These are phyloP conservation scores for Colius striatus DNA, from an alignment of 2,113 vertebrate genomes.

Conservation along the genomic window DNA sequence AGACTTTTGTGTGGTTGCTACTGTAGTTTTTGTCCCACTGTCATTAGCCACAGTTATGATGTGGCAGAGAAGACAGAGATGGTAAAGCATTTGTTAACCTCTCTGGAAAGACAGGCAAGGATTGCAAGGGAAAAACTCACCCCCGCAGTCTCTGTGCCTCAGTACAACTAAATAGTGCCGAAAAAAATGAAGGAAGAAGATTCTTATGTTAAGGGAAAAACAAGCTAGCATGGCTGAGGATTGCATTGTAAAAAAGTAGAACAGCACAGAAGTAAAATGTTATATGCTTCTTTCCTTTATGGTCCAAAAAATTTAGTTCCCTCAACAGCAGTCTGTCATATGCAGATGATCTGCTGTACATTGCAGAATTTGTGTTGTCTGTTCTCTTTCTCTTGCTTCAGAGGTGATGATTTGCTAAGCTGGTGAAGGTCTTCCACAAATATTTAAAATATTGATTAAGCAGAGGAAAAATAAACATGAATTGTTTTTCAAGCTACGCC, in stretches of 20 bases:
- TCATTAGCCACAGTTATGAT: constrained; percentile 14
- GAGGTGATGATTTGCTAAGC: constrained; percentile 45
- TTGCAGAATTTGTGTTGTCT: constrained; percentile 9
- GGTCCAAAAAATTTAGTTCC: background rate
- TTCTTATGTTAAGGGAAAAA: background rate
- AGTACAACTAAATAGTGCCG: background rate
- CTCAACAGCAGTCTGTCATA: background rate
- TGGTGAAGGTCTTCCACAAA: constrained; percentile 51
- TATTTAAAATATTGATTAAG: constrained; percentile 75
- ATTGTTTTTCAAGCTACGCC: constrained; percentile 63
- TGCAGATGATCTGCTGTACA: background rate
- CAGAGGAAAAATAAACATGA: constrained; percentile 62
- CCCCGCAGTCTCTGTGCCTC: background rate
- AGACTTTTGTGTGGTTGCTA: background rate
- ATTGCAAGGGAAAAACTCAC: background rate
- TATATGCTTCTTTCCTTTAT: background rate
- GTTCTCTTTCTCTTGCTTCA: background rate
- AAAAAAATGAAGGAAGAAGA: background rate
- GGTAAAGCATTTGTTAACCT: constrained; percentile 12
- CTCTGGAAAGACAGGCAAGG: background rate
- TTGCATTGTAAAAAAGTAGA: background rate
- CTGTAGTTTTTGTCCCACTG: background rate
- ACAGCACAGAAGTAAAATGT: background rate
- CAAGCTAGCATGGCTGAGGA: background rate
- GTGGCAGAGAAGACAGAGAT: constrained; percentile 24